Conservation (phyloP, 2,113 vertebrate genomes). For the Trachemys scripta region DNA sequence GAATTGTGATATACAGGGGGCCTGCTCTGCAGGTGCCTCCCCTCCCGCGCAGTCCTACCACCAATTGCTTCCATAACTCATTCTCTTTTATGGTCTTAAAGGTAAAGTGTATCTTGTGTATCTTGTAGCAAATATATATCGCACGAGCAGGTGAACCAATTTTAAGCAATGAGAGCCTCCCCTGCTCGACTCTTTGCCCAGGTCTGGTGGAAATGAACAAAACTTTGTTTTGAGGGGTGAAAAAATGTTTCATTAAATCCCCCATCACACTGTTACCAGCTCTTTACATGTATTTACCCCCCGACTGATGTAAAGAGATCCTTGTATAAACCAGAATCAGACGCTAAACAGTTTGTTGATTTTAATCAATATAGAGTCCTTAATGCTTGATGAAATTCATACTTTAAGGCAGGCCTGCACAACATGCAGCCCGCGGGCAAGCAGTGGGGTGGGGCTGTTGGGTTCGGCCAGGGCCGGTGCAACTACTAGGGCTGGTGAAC, state of each 20-base stretch:
- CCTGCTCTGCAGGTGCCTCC: neutral
- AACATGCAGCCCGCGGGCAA: too few species aligned
- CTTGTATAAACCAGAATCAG: constrained; percentile 27
- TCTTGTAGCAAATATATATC: neutral
- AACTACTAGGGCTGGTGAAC: too few species aligned
- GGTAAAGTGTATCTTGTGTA: neutral
- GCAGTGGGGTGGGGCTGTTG: too few species aligned
- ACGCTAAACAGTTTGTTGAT: constrained; percentile 25
- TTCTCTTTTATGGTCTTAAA: neutral
- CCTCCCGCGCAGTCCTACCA: neutral
- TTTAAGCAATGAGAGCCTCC: neutral
- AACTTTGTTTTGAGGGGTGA: neutral
- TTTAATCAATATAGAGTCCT: constrained; percentile 13
- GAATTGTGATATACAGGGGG: neutral
- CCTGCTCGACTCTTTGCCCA: neutral
- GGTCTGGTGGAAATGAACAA: neutral
- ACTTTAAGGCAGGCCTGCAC: neutral
- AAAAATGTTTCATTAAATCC: neutral
- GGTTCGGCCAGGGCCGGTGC: too few species aligned
- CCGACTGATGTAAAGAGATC: constrained; percentile 1
- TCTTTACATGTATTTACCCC: neutral
- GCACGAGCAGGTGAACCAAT: neutral
- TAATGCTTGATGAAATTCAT: constrained; percentile 29
- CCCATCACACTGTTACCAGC: neutral
- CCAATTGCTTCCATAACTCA: neutral